Percentiles rank a stretch among this genome's conserved stretches.
phyloP scores from a whole-genome alignment of 2,113 vertebrate genomes.

The Atrichornis clamosus region DNA sequence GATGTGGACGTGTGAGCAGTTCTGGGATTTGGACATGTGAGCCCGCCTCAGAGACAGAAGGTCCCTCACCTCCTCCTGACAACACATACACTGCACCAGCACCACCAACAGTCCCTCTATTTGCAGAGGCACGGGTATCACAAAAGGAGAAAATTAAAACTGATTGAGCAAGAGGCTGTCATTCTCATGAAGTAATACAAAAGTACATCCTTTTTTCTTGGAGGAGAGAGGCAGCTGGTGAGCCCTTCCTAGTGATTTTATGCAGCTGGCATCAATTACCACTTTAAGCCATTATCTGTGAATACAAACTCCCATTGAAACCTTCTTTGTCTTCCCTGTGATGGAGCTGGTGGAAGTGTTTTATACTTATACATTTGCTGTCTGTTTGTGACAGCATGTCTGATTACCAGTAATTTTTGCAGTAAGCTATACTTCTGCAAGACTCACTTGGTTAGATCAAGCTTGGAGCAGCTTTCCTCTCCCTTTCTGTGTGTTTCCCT shows the following conservation, averaged over 20 bases:
- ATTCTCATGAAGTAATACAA: background rate
- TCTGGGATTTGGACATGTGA: background rate
- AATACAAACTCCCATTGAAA: conserved; percentile 40
- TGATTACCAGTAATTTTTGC: conserved; percentile 43
- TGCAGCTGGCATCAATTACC: conserved; percentile 70
- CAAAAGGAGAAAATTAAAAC: conserved; percentile 10
- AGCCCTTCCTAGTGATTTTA: conserved; percentile 34
- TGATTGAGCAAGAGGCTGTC: background rate
- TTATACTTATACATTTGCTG: background rate
- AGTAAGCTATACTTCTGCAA: conserved; percentile 22
- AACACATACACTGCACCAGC: background rate
- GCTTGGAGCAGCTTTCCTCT: background rate
- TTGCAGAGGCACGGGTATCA: background rate
- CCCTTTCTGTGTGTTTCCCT: background rate
- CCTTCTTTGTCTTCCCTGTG: conserved; percentile 52
- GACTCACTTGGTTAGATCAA: background rate
- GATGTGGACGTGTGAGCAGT: background rate
- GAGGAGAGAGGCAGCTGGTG: conserved; percentile 54
- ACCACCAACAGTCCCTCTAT: background rate
- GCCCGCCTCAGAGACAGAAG: background rate
- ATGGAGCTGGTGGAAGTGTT: background rate
- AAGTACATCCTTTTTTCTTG: conserved; percentile 21
- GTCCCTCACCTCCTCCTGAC: background rate
- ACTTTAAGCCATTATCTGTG: conserved; percentile 56
- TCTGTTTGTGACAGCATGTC: conserved; percentile 32